phyloP scores from a whole-genome alignment of 2,113 vertebrate species.

The Chaetops frenatus region DNA sequence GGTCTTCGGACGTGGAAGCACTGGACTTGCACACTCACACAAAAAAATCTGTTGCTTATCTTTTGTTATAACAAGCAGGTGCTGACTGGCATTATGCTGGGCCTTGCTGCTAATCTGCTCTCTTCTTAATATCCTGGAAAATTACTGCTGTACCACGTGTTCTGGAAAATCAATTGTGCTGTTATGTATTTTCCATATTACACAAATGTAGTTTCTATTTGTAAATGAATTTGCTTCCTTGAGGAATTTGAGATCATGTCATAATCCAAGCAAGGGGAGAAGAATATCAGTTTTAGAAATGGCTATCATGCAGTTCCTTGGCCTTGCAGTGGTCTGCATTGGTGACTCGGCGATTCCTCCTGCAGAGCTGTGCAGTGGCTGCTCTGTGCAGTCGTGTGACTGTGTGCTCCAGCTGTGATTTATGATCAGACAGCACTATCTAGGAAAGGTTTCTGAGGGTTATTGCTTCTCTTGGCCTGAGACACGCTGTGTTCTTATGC shows the following conservation, averaged over 20 bases:
- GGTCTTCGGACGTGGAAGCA: neutral
- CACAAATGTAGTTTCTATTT: neutral
- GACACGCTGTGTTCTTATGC: rapidly evolving
- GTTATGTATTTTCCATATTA: neutral
- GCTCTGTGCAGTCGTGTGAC: neutral
- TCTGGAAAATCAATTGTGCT: neutral
- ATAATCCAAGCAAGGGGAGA: neutral
- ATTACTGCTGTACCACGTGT: neutral
- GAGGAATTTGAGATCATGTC: neutral
- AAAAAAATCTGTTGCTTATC: neutral
- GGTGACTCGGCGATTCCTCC: neutral
- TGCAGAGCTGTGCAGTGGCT: neutral
- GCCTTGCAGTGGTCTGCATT: neutral
- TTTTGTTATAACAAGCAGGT: neutral
- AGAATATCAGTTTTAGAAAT: neutral
- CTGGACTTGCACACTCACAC: neutral
- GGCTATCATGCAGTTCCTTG: neutral
- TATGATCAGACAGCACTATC: no score
- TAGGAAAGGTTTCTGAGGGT: neutral
- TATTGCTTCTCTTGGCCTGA: neutral
- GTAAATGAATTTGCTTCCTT: neutral
- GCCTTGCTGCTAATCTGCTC: neutral
- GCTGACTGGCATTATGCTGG: neutral
- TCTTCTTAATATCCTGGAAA: neutral
- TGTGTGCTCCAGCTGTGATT: neutral